Base-by-base conservation (phyloP, 2,888 invertebrate species). In the Lypha dubia region DNA sequence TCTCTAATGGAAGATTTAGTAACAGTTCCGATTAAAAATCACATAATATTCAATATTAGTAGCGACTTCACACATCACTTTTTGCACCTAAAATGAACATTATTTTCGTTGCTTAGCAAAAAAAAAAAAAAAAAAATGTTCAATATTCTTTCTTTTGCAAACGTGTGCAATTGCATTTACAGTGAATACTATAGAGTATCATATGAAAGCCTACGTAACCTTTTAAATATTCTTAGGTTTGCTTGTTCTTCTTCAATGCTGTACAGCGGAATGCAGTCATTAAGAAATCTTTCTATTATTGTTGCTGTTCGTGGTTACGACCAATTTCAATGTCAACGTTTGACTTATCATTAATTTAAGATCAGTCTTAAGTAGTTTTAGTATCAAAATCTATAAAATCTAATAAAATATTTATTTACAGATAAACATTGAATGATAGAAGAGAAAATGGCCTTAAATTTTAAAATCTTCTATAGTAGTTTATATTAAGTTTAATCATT, bases 311-410 rank as follows among this genome's bases (percentile, higher is more conserved):
- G n/a, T n/a, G n/a, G 17, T 0, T 22, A 32, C 5, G 17, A 35
- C 1, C 24, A 58, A 35, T 70, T 70, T 79, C 70, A 71, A 24
- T 77, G 68, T 46, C 58, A 77, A 58, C 67, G 38, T 38, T 68
- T 28, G 13, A 41, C 17, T 77, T 62, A 70, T 53, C 70, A 53
- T 15, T 49, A 65, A 56, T 41, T 20, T 56, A 24, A 73, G 15
- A 56, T 65, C 46, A 49, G 15, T 73, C 56, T 56, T 49, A 65
- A 73, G 46, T 73, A 46, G 49, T 73, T 73, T 38, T 49, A 73
- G 56, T 65, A 73, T 73, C 53, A 46, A 38, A 73, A 56, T 56
- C 24, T 49, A 20, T 73, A 49, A 49, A 73, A 65, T 73, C 38
- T 63, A 71, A 71, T 79, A 71, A 79, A 49, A 56, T 71, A 62